phyloP scores from a whole-genome alignment of 1,140 invertebrate species.

The Neuroterus valhalla region DNA sequence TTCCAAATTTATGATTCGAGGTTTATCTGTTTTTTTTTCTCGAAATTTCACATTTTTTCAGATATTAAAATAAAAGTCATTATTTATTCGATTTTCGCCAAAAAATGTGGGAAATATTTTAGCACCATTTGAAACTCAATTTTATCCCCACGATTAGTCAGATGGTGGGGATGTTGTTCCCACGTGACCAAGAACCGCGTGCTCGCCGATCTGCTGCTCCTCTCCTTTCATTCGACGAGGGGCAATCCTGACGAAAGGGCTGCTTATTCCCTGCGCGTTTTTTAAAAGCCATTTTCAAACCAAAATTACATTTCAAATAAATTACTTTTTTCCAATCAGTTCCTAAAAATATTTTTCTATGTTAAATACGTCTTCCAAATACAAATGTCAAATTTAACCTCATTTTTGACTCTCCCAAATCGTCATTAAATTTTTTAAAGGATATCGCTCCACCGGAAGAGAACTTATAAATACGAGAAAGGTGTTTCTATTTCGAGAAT shows the following conservation, averaged over 20 bases:
- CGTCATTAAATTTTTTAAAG: neutral
- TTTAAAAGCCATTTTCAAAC: neutral
- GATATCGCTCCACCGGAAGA: neutral
- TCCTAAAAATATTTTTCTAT: neutral
- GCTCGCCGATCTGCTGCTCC: constrained; percentile 50
- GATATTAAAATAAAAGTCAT: no score
- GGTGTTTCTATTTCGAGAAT: constrained; percentile 25
- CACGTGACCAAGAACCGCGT: constrained; percentile 56
- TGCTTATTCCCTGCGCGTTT: constrained; percentile 25
- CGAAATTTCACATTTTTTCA: no score
- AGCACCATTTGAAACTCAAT: no score
- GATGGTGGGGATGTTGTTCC: constrained; percentile 40
- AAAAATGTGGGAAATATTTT: no score
- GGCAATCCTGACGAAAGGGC: constrained; percentile 39
- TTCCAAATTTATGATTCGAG: no score
- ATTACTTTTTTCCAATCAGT: constrained; percentile 28
- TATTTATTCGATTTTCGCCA: no score
- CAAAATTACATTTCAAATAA: constrained; percentile 31
- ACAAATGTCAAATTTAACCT: neutral
- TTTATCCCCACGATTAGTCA: constrained; percentile 19
- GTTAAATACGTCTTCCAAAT: neutral
- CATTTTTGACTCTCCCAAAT: neutral
- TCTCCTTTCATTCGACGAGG: constrained; percentile 41
- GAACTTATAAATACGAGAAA: constrained; percentile 4
- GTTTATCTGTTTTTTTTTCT: no score